phyloP scores from a whole-genome alignment of 2,113 vertebrate species.

The Tetraodon nigroviridis region DNA sequence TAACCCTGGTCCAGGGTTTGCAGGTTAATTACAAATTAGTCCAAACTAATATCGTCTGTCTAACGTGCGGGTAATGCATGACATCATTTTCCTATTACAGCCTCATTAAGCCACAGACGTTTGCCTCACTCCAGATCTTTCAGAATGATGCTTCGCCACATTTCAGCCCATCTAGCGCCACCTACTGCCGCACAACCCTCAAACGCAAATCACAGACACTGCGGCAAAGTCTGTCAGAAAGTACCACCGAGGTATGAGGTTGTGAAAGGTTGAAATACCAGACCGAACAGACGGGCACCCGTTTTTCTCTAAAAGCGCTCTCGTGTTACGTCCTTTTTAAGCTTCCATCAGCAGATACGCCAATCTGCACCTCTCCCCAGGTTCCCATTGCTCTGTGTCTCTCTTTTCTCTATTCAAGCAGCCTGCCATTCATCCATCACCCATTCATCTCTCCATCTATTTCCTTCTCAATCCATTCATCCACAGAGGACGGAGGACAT shows the following conservation, averaged over 20 bases:
- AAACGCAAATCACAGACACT: constrained; percentile 17
- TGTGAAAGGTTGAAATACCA: constrained; percentile 20
- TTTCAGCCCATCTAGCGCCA: background rate
- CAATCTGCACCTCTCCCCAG: constrained; percentile 43
- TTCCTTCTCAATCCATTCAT: constrained; percentile 37
- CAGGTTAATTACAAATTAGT: constrained; percentile 2
- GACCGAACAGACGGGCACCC: constrained; percentile 5
- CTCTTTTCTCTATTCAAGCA: constrained; percentile 21
- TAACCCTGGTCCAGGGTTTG: too few relatives aligned
- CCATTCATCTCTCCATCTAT: constrained; percentile 34
- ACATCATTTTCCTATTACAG: background rate
- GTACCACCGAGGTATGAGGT: constrained; percentile 9
- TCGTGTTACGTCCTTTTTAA: constrained; percentile 59
- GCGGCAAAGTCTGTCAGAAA: constrained; percentile 2
- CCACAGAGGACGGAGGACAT: constrained; percentile 50
- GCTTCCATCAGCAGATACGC: constrained; percentile 70
- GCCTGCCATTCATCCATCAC: constrained; percentile 58
- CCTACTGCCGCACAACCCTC: constrained; percentile 2
- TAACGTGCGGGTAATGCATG: background rate
- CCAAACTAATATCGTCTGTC: background rate
- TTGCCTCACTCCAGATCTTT: too few relatives aligned
- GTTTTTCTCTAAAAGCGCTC: constrained; percentile 38
- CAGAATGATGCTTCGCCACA: too few relatives aligned
- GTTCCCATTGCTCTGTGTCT: constrained; percentile 54
- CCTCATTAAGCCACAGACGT: background rate